Base-by-base conservation (phyloP, 2,888 invertebrate species). In the Aporophyla nigra region DNA sequence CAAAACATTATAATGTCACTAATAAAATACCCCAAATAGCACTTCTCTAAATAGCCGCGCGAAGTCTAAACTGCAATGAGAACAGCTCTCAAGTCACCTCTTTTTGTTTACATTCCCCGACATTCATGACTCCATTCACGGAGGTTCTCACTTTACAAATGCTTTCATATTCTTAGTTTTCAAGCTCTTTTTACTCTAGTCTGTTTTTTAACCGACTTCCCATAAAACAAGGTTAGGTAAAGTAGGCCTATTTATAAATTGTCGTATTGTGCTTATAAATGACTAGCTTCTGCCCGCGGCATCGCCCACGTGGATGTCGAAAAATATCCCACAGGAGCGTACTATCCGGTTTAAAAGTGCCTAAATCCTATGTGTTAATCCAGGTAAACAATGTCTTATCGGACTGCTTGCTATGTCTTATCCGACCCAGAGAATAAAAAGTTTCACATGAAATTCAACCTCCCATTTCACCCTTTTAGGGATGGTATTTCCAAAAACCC, bases 121-220 rank as follows among this genome's bases (percentile, higher is more conserved):
- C 76, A 81, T 85, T 86, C 76, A 86, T 80, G 80, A 77, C 72
- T 78, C 83, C 74, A 86, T 86, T 86, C 87, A 73, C 51, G 62
- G 58, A 74, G 63, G 73, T 72, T 80, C 77, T 74, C 54, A 70
- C n/a, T 63, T 78, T 78, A 84, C 85, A 87, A 83, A 83, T 83
- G 85, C 78, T 76, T 79, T 82, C 85, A 84, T 78, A 76, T 84
- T 78, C 74, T 71, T 56, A 74, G 84, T 71, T 72, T 74, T 72
- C n/a, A 46, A 71, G 59, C 68, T 74, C 59, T 86, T 78, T 86
- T 70, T 74, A 54, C 9, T 80, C 63, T 6, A 19, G 66, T 63
- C 53, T 75, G 78, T 85, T 78, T 84, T 85, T 85, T 75, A 73
- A 84, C 74, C 73, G 85, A 84, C 85, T 75, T 85, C 12, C 0